phyloP scores from a whole-genome alignment of 2,888 invertebrate genomes.

The Zhuqinia jingwanae region DNA sequence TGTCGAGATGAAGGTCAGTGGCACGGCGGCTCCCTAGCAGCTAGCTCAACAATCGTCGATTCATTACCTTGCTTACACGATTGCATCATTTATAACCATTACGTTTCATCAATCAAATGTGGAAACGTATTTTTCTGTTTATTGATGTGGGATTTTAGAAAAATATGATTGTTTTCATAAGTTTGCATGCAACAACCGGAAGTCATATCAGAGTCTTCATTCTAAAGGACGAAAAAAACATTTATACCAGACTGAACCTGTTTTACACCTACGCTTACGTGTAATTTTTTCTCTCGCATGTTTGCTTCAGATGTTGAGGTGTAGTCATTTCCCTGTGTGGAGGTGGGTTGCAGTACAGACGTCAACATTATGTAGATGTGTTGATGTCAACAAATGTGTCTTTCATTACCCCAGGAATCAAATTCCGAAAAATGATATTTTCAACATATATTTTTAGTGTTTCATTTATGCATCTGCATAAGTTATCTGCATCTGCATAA shows the following conservation, averaged over 20 bases:
- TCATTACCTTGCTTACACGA: conserved; percentile 48
- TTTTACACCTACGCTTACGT: background rate
- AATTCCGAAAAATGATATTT: too few relatives aligned
- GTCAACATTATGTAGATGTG: too few relatives aligned
- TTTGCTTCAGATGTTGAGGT: background rate
- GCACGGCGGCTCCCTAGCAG: background rate
- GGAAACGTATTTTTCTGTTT: background rate
- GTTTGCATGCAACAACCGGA: conserved; percentile 35
- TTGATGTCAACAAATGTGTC: too few relatives aligned
- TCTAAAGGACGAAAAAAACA: background rate
- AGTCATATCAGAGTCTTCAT: background rate
- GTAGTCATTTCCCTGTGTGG: background rate
- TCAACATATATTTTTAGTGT: too few relatives aligned
- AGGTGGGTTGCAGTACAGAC: too few relatives aligned
- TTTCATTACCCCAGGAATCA: too few relatives aligned
- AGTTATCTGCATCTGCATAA: too few relatives aligned
- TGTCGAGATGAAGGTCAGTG: conserved; percentile 22
- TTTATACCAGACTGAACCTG: background rate
- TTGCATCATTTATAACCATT: conserved; percentile 9
- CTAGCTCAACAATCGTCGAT: conserved; percentile 1
- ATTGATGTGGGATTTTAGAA: background rate
- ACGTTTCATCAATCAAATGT: conserved; percentile 11
- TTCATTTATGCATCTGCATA: too few relatives aligned
- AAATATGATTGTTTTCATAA: background rate
- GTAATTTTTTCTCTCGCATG: background rate